Percentiles rank a stretch among this genome's conserved stretches.
phyloP scores from a whole-genome alignment of 1,140 invertebrate species.

The Trissolcus basalis region DNA sequence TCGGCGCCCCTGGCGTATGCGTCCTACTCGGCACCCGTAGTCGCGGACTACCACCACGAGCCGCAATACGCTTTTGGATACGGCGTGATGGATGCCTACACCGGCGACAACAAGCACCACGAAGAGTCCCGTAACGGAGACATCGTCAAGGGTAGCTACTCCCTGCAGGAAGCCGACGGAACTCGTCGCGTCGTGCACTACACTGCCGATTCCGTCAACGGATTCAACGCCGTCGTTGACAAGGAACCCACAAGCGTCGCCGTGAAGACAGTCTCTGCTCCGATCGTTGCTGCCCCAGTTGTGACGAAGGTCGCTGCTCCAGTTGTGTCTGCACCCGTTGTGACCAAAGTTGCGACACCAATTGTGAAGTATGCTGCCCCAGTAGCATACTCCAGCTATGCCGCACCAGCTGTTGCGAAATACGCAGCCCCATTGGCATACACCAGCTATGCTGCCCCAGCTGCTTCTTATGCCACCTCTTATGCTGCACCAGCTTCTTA shows the following conservation, averaged over 20 bases:
- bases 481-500: neutral
- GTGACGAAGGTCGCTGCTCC: neutral
- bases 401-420: no score
- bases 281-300: neutral
- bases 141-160: constrained; percentile 23
- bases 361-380: no score
- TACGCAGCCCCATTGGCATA: neutral
- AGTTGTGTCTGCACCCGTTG: no score
- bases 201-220: constrained; percentile 8
- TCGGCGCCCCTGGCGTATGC: no score
- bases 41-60: no score
- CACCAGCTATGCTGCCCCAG: neutral
- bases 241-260: neutral
- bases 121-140: constrained; percentile 19
- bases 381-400: no score
- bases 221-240: constrained; percentile 11
- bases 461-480: neutral
- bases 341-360: no score
- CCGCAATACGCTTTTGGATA: no score
- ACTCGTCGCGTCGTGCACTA: constrained; percentile 14
- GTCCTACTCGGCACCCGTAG: no score
- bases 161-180: constrained; percentile 20
- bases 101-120: constrained; percentile 12
- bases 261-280: neutral
- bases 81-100: no score